Conservation (phyloP, 2,797 vertebrate species). For the Neosilurus mollespiculum region DNA sequence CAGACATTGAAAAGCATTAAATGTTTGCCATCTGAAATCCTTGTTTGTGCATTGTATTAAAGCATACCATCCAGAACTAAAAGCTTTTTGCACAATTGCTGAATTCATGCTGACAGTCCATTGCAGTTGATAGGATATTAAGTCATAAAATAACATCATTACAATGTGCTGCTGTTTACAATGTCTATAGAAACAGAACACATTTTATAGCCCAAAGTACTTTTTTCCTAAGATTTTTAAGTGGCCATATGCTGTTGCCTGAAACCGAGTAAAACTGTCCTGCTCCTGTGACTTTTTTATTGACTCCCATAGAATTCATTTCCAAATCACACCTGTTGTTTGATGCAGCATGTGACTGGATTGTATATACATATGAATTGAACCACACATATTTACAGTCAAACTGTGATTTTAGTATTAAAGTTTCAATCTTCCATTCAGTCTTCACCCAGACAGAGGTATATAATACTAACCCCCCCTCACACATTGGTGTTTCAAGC, state of each 20-base stretch:
- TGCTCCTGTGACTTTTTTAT: neutral
- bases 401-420: neutral
- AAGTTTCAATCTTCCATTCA: neutral
- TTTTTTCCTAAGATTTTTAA: neutral
- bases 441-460: neutral
- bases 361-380: neutral
- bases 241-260: neutral
- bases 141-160: neutral
- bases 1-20: neutral
- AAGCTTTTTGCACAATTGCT: neutral
- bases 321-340: neutral
- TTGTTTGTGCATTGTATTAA: neutral
- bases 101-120: conserved; percentile 1
- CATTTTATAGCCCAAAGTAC: neutral
- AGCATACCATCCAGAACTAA: neutral
- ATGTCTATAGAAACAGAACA: neutral
- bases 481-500: too few relatives aligned
- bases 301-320: neutral
- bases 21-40: neutral
- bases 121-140: neutral
- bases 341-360: neutral
- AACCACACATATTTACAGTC: neutral
- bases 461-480: too few relatives aligned
- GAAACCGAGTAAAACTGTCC: neutral
- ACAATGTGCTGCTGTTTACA: neutral